Base-by-base conservation (phyloP, 2,797 vertebrate genomes). In the Bovichtus diacanthus region DNA sequence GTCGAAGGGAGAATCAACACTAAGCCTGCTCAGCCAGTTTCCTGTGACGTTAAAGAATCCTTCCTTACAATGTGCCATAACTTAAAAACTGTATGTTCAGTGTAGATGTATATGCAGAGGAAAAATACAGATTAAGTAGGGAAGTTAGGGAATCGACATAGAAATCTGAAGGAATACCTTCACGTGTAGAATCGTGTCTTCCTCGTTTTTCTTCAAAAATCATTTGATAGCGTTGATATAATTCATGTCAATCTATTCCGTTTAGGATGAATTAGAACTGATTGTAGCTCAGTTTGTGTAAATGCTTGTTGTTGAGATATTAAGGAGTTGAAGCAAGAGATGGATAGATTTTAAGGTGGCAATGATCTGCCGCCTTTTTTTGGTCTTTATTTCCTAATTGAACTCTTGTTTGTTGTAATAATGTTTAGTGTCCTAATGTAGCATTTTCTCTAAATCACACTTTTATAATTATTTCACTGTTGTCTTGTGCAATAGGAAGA, bases 401-500 rank as follows among this genome's bases (percentile, higher is more conserved):
- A 29, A 13, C 9, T 55, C 4, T 3, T n/a, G 19, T 67, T 49
- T 77, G 39, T 47, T 23, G 18, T 58, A 2, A 38, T 50, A 8
- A 18, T 4, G 39, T 70, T 51, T 73, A 55, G 71, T 31, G 29
- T 54, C 55, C 53, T 80, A 44, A 61, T 80, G 76, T 86, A 77
- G 82, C 27, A 11, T 86, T 87, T 74, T 38, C 44, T 67, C 74
- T 74, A 44, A 62, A 72, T 78, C 50, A 46, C 29, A 66, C 59
- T 46, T 79, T 68, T 65, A 15, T 58, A 69, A 67, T 73, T 70
- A 36, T 82, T 46, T 82, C 56, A 75, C 49, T 77, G 63, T 90
- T 58, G 88, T 93, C 74, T 91, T 25, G 91, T 94, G 91, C 74
- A 90, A 81, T 93, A 87, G 88, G 77, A 71, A 59, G 75, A 59